phyloP scores from a whole-genome alignment of 2,113 vertebrate species.

The Melanerpes formicivorus region DNA sequence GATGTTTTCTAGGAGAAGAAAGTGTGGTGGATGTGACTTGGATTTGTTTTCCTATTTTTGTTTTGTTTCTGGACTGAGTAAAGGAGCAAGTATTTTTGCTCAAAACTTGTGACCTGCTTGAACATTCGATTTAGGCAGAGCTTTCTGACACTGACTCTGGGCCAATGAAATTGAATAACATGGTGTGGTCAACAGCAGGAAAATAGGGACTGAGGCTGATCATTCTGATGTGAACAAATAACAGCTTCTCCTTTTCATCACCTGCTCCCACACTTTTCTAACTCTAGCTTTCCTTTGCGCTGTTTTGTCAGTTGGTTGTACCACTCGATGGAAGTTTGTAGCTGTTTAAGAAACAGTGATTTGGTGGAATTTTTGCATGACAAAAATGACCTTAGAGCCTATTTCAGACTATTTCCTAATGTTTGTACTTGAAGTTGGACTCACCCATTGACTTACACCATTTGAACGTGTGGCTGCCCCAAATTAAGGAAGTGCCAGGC shows the following conservation, averaged over 20 bases:
- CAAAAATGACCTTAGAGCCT: not conserved
- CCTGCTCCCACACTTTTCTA: slow-evolving; percentile 9
- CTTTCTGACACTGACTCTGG: not conserved
- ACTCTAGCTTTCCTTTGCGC: not conserved
- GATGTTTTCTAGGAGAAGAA: not conserved
- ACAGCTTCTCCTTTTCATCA: slow-evolving; percentile 6
- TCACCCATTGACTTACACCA: not conserved
- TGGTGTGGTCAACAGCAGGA: not conserved
- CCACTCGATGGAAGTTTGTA: not conserved
- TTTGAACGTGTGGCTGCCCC: not conserved
- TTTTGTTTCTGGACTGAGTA: not conserved
- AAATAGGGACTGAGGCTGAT: not conserved
- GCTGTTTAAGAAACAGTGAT: not conserved
- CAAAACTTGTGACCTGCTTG: not conserved
- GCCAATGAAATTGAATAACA: not conserved
- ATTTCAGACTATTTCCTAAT: not conserved
- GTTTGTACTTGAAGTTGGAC: not conserved
- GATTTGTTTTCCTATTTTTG: not conserved
- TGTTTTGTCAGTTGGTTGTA: not conserved
- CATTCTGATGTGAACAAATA: not conserved
- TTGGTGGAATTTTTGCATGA: not conserved
- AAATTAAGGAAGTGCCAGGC: not conserved
- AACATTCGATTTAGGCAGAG: not conserved
- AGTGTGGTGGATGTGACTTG: not conserved
- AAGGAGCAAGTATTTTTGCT: not conserved